Base-by-base conservation (phyloP, 2,888 invertebrate genomes). In the Drosophila flavopinicola region DNA sequence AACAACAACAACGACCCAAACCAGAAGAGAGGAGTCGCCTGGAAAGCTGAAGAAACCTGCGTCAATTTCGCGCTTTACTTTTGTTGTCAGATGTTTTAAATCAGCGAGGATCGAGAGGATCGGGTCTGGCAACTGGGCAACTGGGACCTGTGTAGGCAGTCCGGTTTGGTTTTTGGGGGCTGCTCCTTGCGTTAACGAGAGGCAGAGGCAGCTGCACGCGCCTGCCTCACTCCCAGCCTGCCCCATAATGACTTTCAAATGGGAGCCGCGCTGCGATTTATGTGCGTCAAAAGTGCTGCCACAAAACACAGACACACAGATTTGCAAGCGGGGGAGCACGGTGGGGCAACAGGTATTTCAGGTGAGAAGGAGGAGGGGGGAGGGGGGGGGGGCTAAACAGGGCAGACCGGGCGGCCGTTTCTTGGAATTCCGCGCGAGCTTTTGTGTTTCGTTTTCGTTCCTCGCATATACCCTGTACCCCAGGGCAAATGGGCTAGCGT, bases 31-130 rank as follows among this genome's bases (percentile, higher is more conserved):
- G 32, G 56, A 39, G 61, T 53, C 24, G 41, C 20, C 24, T 33
- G 10, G 15, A 15, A 63, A 59, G 41, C 53, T 33, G 29, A 57
- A 77, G 85, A 74, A 84, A 74, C 78, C 87, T 86, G 87, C 85
- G 85, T 83, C 85, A 83, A 83, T 83, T 83, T 83, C 82, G 82
- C 82, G 87, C 82, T 82, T 82, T 86, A 86, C 85, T 80, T 80
- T 83, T 80, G 80, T 85, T 80, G 80, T 85, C 80, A 85, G 80
- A 80, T 85, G 80, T 76, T 83, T 80, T 85, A 80, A 80, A 80
- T 80, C 80, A 80, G 84, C 59, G 68, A 66, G 67, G 59, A 59
- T 54, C 52, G 42, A 5, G 42, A 5, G 13, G 7, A 6, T 23
- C 6, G 13, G 6, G 6, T 11, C 10, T 27, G 54, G 23, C 35